Base-by-base conservation (phyloP, 2,113 vertebrate genomes). In the Thunnus maccoyii region DNA sequence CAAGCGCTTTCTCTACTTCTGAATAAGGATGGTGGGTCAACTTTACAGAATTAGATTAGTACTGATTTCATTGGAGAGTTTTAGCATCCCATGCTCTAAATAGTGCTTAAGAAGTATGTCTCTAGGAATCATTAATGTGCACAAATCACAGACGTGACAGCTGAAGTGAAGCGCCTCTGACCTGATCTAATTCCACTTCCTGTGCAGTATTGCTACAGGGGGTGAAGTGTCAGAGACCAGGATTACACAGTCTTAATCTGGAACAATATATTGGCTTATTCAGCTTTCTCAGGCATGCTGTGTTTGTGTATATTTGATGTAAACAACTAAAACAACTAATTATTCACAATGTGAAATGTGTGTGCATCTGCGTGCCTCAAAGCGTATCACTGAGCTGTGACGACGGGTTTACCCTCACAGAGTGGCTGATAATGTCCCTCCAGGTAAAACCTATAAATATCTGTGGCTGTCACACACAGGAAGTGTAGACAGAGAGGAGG, bases 241-340 rank as follows among this genome's bases (percentile, higher is more conserved):
- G 88, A 92, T 93, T 94, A 94, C 71, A 61, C 54, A 3, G 67
- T 76, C 90, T 80, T 92, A 92, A 93, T 94, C 91, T 86, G 76
- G 91, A 89, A 94, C 89, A 90, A 86, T 85, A 91, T 91, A 93
- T 92, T 93, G 90, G 83, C 64, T 93, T 88, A 88, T 80, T 90
- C 80, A 85, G 74, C 68, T 83, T 84, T 79, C 87, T 86, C 78
- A 83, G 78, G 84, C 80, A 86, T 20, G 36, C 71, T 73, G 72
- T 71, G 83, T 63, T 57, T 75, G 54, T 83, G 44, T 56, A n/a
- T 80, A 60, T 16, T 66, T 3, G 47, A 78, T 80, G 64, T 80
- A 77, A 86, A 86, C 78, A 67, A 22, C 22, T 22, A 22, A 22
- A 22, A 22, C 22, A 22, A 22, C 22, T 22, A 22, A 84, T 86